Conservation (phyloP, 1,140 invertebrate genomes). For the Rhagoletis pomonella region DNA sequence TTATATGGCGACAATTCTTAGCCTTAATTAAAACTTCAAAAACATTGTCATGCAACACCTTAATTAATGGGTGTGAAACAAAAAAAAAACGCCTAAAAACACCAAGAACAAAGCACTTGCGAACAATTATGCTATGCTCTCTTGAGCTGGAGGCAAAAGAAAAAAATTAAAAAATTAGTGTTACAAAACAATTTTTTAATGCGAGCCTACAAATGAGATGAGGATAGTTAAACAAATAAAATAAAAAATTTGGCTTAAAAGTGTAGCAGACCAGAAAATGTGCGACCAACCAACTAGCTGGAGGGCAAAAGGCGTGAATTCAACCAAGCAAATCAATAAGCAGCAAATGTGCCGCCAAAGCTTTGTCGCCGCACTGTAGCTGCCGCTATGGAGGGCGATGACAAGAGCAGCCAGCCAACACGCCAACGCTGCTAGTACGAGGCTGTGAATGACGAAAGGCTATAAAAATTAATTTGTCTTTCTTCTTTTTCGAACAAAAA, state of each 20-base stretch:
- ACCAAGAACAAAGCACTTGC: background rate
- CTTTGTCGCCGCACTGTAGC: background rate
- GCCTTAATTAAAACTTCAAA: too few species aligned
- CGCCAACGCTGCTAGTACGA: too few species aligned
- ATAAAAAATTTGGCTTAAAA: background rate
- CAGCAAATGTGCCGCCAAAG: background rate
- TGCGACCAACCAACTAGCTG: background rate
- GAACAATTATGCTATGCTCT: background rate
- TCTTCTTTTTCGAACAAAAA: background rate
- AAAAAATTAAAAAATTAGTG: too few species aligned
- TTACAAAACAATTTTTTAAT: background rate
- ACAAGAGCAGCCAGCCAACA: too few species aligned
- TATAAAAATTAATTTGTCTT: background rate
- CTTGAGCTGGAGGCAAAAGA: background rate
- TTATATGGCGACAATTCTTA: background rate
- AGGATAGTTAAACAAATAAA: background rate
- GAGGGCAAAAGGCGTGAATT: background rate
- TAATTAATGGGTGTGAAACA: too few species aligned
- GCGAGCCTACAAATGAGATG: background rate
- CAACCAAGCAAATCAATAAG: background rate
- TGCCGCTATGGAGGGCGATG: too few species aligned
- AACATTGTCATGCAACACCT: too few species aligned
- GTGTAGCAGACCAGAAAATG: slow-evolving; percentile 5
- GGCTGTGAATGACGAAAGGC: background rate
- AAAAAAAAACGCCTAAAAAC: background rate